Evolutionary conservation across 2,113 vertebrate genomes (phyloP), one percentile per base, ranked within the genome.

Genomic region (Platysternon megacephalum): DNA sequence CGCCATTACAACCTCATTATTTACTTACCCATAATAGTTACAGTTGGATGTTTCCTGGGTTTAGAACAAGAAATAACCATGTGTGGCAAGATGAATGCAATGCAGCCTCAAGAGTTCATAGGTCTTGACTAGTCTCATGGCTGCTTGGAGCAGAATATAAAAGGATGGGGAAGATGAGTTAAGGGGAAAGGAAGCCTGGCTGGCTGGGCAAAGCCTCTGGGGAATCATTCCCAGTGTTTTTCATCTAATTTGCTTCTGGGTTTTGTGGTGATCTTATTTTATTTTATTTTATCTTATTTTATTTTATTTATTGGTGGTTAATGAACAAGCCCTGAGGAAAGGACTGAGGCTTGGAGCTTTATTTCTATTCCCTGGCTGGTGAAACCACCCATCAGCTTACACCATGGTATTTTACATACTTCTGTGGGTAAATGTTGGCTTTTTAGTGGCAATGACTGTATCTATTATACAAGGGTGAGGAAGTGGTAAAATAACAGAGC

Each of bases 401-500:
- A 84, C 84, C 56, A 89, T 87, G 95, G 85, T 84, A 24, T 92
- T 87, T 94, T 79, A 81, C 83, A 93, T 89, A 96, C 95, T 95
- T 97, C 92, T 89, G 95, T 49, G 96, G 96, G 95, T 93, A 96
- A 96, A 95, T 81, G 96, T 81, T 53, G 95, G 94, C 95, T 96
- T 96, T 95, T 96, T 94, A 97, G 95, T 96, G 96, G 96, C 96
- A 91, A 84, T 90, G 90, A 96, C 96, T 95, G 81, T 89, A 92
- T 97, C 95, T 94, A 94, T 98, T 97, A 97, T 97, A 94, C 95
- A 96, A 93, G 94, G 91, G 91, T 91, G 93, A 97, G 94, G 96
- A 96, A 95, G 95, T 96, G 97, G 97, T 82, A 91, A 76, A 97
- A 95, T 96, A 97, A 95, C 95, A 97, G 96, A 72, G 17, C 96